phyloP scores from a whole-genome alignment of 1,140 invertebrate genomes.

The Potamilus streckersoni region DNA sequence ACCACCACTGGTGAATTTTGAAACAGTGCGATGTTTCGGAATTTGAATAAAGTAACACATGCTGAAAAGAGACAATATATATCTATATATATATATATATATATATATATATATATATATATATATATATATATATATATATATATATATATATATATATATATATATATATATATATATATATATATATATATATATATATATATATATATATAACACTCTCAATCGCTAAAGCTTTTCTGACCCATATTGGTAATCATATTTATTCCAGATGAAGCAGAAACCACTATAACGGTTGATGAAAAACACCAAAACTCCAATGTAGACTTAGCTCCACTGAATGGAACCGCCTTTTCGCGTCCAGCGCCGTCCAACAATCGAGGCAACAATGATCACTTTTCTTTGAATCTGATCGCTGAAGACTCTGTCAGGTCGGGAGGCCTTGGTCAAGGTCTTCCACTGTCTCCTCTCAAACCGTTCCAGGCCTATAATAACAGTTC shows the following conservation, averaged over 20 bases:
- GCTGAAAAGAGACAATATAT: too few species aligned
- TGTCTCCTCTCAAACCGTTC: conserved; percentile 49
- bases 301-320: conserved; percentile 14
- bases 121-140: too few species aligned
- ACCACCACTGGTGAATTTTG: too few species aligned
- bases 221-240: background rate
- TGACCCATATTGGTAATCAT: background rate
- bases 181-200: too few species aligned
- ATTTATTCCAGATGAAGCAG: conserved; percentile 28
- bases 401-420: conserved; percentile 32
- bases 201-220: too few species aligned
- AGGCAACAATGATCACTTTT: conserved; percentile 15
- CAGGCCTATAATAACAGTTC: conserved; percentile 35
- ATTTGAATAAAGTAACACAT: too few species aligned
- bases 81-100: too few species aligned
- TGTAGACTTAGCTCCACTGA: conserved; percentile 24
- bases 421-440: background rate
- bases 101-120: too few species aligned
- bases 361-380: conserved; percentile 36
- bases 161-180: too few species aligned
- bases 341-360: conserved; percentile 49
- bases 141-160: too few species aligned
- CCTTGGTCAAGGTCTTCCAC: conserved; percentile 9
- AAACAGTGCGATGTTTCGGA: too few species aligned
- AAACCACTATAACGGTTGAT: conserved; percentile 5